phyloP scores from a whole-genome alignment of 2,113 vertebrate genomes.

The Cranoglanis bouderius region DNA sequence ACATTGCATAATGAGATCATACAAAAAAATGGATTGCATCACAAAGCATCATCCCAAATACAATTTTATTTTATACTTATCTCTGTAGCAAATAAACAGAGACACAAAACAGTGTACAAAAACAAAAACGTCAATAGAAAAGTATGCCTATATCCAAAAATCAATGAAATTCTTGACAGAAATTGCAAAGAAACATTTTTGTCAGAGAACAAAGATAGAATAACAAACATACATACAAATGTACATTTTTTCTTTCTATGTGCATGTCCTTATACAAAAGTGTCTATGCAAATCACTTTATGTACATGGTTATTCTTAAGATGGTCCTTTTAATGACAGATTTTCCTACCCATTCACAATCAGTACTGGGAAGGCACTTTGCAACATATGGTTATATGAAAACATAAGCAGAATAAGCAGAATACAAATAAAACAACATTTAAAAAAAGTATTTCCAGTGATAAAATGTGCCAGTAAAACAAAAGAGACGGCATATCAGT shows the following conservation, averaged over 20 bases:
- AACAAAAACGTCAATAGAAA: constrained; percentile 81
- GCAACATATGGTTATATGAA: constrained; percentile 77
- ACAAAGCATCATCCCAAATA: constrained; percentile 64
- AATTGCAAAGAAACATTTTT: constrained; percentile 69
- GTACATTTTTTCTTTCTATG: constrained; percentile 71
- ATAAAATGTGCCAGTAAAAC: constrained; percentile 35
- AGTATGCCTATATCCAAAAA: constrained; percentile 80
- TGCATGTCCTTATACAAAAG: constrained; percentile 73
- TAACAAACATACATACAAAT: constrained; percentile 72
- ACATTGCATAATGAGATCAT: not conserved
- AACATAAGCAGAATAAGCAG: constrained; percentile 65
- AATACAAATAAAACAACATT: constrained; percentile 45
- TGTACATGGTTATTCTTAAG: constrained; percentile 65
- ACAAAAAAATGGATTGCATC: not conserved
- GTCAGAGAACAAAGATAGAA: constrained; percentile 71
- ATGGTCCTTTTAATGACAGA: constrained; percentile 51
- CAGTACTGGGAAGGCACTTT: constrained; percentile 83
- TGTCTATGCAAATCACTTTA: constrained; percentile 74
- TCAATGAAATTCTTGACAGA: constrained; percentile 71
- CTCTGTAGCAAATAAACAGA: constrained; percentile 73
- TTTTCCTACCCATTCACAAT: constrained; percentile 75
- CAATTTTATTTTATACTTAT: constrained; percentile 74
- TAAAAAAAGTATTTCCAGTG: constrained; percentile 50
- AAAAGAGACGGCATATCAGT: constrained; percentile 18
- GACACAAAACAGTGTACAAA: constrained; percentile 80